Percentiles rank a stretch among this genome's conserved stretches.
Evolutionary conservation across 2,797 vertebrate genomes (phyloP).

Genomic region (Balearica regulorum): DNA sequence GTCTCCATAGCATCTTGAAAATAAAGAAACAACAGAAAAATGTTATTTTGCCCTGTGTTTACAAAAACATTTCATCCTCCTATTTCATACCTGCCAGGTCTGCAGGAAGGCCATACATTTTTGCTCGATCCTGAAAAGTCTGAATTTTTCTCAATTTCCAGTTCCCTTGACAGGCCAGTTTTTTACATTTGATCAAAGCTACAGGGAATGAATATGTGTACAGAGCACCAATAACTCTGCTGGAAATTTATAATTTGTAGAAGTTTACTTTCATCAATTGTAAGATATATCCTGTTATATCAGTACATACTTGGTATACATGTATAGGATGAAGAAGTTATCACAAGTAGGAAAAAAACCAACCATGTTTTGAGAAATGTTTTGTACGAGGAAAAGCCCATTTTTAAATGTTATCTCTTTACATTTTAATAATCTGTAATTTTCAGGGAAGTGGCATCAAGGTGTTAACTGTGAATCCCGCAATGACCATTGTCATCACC

Average conservation of each 20-base stretch:
- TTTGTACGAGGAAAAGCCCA: background rate
- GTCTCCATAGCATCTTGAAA: background rate
- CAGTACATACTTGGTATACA: background rate
- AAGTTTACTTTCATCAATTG: background rate
- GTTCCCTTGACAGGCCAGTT: background rate
- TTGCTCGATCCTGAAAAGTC: background rate
- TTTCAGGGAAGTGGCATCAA: constrained; percentile 89
- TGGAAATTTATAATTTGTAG: background rate
- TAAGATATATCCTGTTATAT: background rate
- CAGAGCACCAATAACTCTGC: background rate
- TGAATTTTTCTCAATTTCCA: background rate
- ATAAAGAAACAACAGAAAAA: background rate
- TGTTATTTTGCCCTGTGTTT: background rate
- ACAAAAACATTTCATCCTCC: background rate
- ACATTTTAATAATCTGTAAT: background rate
- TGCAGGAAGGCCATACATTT: background rate
- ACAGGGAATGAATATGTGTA: background rate
- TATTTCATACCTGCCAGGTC: background rate
- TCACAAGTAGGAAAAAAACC: background rate
- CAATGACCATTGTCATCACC: constrained; percentile 89
- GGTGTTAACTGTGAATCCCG: constrained; percentile 84
- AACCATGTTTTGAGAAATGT: background rate
- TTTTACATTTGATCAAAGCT: background rate
- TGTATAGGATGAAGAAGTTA: background rate
- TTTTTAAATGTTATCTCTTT: background rate